These are phyloP conservation scores for Equus quagga DNA, from an alignment of 2,113 vertebrate species.

Conservation along the genomic window DNA sequence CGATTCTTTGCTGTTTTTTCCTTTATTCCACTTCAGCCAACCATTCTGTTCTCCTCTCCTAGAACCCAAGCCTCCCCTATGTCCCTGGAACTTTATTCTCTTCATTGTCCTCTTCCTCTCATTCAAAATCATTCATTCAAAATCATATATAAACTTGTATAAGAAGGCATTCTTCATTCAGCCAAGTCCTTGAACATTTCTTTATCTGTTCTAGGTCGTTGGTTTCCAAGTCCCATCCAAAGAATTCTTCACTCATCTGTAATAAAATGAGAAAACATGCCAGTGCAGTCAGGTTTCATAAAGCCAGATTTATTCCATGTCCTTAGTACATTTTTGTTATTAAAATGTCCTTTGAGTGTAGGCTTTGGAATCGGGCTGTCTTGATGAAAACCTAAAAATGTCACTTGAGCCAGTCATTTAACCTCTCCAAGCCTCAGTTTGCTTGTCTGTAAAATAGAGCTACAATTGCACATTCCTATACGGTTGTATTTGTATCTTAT, in stretches of 20 bases:
- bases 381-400: not conserved
- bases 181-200: not conserved
- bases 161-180: not conserved
- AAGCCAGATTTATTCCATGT: not conserved
- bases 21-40: not conserved
- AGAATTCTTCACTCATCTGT: not conserved
- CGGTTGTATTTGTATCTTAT: not conserved
- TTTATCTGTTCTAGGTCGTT: not conserved
- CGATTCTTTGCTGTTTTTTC: not conserved
- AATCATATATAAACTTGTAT: not conserved
- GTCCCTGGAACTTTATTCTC: not conserved
- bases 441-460: not conserved
- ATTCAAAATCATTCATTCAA: not conserved
- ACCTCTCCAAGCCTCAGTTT: not conserved
- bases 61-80: fast-evolving
- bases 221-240: not conserved
- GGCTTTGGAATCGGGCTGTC: not conserved
- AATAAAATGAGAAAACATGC: not conserved
- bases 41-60: not conserved
- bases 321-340: not conserved
- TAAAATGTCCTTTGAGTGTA: not conserved
- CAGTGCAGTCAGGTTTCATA: not conserved
- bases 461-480: not conserved
- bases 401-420: not conserved
- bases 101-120: not conserved